phyloP scores from a whole-genome alignment of 2,888 invertebrate species.

The Sminthurinus aureus region DNA sequence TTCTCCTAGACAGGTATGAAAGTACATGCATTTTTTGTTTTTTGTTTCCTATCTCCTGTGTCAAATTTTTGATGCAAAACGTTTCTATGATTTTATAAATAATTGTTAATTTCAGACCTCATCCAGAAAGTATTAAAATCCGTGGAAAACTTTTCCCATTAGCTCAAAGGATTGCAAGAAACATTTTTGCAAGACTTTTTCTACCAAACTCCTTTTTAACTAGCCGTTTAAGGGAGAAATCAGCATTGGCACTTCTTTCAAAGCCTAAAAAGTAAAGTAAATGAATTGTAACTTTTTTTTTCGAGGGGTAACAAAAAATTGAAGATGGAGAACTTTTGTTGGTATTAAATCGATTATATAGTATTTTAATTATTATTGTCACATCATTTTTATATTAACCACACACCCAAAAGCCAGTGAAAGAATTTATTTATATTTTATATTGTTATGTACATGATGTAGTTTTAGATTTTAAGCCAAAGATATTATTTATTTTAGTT shows the following conservation, averaged over 20 bases:
- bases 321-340: neutral
- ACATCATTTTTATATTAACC: neutral
- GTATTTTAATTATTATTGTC: neutral
- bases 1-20: conserved; percentile 56
- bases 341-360: neutral
- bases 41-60: neutral
- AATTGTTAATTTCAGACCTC: conserved; percentile 50
- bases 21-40: neutral
- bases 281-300: neutral
- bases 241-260: conserved; percentile 50
- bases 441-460: neutral
- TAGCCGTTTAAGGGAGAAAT: conserved; percentile 51
- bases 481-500: neutral
- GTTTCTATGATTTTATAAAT: neutral
- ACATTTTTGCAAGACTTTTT: conserved; percentile 57
- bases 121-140: conserved; percentile 57
- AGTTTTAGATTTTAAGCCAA: neutral
- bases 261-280: conserved; percentile 41
- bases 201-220: conserved; percentile 54
- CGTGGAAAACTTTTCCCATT: conserved; percentile 55
- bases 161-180: conserved; percentile 55
- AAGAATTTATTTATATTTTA: neutral
- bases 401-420: neutral
- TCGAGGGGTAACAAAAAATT: neutral
- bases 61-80: neutral